Base-by-base conservation (phyloP, 2,888 invertebrate genomes). In the Pammene fasciana region DNA sequence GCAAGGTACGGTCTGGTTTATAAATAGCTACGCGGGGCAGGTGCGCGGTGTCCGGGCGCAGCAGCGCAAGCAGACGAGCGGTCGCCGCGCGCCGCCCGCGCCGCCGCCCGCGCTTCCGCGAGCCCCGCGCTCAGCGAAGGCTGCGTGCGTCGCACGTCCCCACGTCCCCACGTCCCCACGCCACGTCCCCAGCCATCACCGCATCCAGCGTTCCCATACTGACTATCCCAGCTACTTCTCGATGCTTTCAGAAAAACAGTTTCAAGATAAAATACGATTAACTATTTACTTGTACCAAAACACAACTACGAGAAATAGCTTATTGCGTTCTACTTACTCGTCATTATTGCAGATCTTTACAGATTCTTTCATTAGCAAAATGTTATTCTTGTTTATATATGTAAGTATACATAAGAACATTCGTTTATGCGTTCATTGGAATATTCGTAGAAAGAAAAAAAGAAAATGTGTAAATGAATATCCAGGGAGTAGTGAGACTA, bases 11-110 rank as follows among this genome's bases (percentile, higher is more conserved):
- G 85, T 85, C 86, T 84, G 86, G 86, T 89, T 90, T 91, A 91
- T 88, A 89, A 91, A 91, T 90, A 92, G 89, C 89, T 81, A 86
- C 86, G 83, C 75, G 72, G 77, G 84, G 87, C 88, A 87, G 87
- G 89, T 87, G 88, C 74, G 73, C 73, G 60, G 48, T 10, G 16
- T 26, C 26, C 34, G 87, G 88, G 86, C 87, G 89, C 87, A 26
- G 88, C 82, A 72, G 72, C 75, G 73, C 57, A 34, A 78, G 86
- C 88, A 90, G 90, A 91, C 91, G 87, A 77, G 76, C 83, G 88
- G 92, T 81, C 91, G 92, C 91, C 91, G 78, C 74, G 59, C 64
- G 45, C 62, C 54, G 45, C 64, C 64, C 64, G 43, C 71, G 83
- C 88, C 64, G 45, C 62, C 54, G 45, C 64, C 64, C 64, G 43